phyloP scores from a whole-genome alignment of 2,888 invertebrate species.

The Tetragnatha montana region DNA sequence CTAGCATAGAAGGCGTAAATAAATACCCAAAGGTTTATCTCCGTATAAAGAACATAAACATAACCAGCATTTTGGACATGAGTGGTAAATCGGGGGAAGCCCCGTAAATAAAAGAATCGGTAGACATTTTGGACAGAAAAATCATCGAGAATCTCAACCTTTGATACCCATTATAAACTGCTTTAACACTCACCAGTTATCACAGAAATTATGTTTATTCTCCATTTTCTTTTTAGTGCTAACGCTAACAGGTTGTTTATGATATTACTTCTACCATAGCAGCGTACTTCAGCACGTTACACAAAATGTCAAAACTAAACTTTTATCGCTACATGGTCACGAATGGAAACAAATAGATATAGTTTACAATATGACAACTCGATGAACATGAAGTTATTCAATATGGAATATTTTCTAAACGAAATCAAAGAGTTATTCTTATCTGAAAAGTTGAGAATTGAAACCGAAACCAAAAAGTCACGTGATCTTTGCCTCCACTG shows the following conservation, averaged over 20 bases:
- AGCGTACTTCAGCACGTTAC: no score
- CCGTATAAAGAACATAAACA: background rate
- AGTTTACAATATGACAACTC: no score
- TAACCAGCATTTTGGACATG: background rate
- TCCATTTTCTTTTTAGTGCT: slow-evolving; percentile 8
- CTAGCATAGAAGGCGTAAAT: background rate
- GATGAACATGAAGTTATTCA: no score
- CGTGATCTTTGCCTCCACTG: background rate
- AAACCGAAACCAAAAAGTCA: slow-evolving; percentile 27
- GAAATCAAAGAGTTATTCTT: no score
- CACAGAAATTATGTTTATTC: background rate
- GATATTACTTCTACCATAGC: no score
- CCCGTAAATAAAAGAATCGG: background rate
- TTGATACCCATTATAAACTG: background rate
- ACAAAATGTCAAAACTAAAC: background rate
- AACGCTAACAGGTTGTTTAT: no score
- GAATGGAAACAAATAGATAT: no score
- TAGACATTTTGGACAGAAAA: no score
- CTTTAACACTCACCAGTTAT: slow-evolving; percentile 30
- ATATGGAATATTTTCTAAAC: no score
- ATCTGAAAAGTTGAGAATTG: slow-evolving; percentile 1
- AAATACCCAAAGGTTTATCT: background rate
- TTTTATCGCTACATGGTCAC: no score
- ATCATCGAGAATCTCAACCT: no score
- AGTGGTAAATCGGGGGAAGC: no score